Evolutionary conservation across 2,797 vertebrate genomes (phyloP), one percentile per base, ranked within the genome.

Genomic region (Hyperoplus immaculatus): DNA sequence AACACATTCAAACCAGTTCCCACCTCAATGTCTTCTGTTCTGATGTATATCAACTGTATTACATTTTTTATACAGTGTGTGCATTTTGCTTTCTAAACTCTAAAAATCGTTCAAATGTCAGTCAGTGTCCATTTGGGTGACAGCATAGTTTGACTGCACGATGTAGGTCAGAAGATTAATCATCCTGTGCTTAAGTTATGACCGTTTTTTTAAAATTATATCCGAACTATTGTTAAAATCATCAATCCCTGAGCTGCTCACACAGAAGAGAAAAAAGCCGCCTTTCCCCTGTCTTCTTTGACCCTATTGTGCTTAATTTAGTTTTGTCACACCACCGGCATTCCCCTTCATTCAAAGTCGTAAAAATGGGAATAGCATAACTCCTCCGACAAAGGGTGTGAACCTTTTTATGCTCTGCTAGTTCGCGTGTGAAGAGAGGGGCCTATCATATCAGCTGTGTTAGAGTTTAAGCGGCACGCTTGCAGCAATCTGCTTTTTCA

Each of bases 401-500:
- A 89, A 80, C 86, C 64, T 21, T 53, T 72, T 68, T 73, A 36
- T 50, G 47, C 58, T 36, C 71, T 5, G 75, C 66, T 8, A 8
- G 75, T 78, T 89, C 88, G 92, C 92, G 91, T 94, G 92, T 93
- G 91, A 94, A 92, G 82, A 85, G 83, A 83, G 72, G 58, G 79
- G 39, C 76, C 82, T 87, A 84, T 89, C 90, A 87, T 92, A 92
- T 92, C 88, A 82, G 88, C 82, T 64, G 67, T 90, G 89, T 90
- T 81, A 88, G 79, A 87, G 88, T 86, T 89, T 64, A 72, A 85
- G 85, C 74, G 54, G 66, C 87, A 83, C 76, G 53, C 88, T 91
- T 72, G 72, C 89, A 75, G 89, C 84, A 92, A 91, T 94, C 90
- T 93, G 92, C 88, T 88, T 88, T 94, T 91, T 86, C 89, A 91